A percentile compares a stretch with the other conserved stretches of the same genome.
phyloP scores from a whole-genome alignment of 2,888 invertebrate species.

The Yponomeuta evonymella region DNA sequence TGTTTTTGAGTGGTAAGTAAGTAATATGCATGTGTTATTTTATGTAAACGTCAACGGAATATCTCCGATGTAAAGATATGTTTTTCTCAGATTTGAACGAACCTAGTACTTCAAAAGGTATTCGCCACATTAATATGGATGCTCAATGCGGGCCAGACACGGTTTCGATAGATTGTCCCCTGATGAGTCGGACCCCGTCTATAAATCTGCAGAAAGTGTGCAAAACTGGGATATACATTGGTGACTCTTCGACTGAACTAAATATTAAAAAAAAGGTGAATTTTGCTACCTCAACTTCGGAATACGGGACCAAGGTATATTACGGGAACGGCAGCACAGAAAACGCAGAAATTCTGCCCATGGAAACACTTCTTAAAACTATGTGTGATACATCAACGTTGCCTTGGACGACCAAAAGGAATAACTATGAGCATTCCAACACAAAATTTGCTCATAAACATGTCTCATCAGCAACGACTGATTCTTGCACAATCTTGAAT shows the following conservation, averaged over 20 bases:
- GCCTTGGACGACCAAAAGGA: not conserved
- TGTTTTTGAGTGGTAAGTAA: not conserved
- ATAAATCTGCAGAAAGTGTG: constrained; percentile 30
- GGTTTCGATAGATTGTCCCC: constrained; percentile 26
- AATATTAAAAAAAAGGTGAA: constrained; percentile 23
- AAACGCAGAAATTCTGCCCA: not conserved
- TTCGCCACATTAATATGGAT: constrained; percentile 54
- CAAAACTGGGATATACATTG: constrained; percentile 41
- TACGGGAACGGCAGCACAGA: not conserved
- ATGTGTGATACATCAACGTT: not conserved
- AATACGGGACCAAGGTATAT: not conserved
- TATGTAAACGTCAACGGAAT: not conserved
- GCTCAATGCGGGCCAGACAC: constrained; percentile 61
- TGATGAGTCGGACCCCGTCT: constrained; percentile 43
- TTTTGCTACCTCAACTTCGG: constrained; percentile 34
- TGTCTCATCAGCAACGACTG: not conserved
- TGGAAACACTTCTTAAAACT: not conserved
- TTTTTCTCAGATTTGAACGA: constrained; percentile 53
- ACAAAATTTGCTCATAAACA: not conserved
- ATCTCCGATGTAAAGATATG: not conserved
- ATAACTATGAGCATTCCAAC: not conserved
- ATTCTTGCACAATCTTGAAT: not conserved
- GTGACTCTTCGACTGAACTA: constrained; percentile 31
- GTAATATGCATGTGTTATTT: not conserved
- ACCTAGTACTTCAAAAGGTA: constrained; percentile 68